Percentiles rank a stretch among this genome's conserved stretches.
phyloP scores from a whole-genome alignment of 2,888 invertebrate species.

The Orthosia incerta region DNA sequence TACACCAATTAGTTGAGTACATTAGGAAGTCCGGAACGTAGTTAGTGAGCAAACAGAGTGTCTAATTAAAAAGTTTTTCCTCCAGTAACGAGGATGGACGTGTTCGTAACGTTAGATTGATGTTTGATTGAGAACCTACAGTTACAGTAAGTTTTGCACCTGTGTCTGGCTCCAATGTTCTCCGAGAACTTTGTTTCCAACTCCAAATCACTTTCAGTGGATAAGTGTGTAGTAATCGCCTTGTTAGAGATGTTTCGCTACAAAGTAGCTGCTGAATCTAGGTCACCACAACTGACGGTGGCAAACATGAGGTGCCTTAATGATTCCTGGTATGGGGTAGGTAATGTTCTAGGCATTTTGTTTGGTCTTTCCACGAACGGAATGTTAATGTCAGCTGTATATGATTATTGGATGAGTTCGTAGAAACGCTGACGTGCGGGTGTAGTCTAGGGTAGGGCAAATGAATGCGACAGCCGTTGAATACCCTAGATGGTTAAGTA shows the following conservation, averaged over 20 bases:
- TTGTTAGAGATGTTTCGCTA: constrained; percentile 54
- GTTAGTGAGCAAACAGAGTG: constrained; percentile 66
- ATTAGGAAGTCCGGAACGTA: constrained; percentile 67
- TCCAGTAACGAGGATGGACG: constrained; percentile 67
- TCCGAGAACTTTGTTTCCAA: constrained; percentile 61
- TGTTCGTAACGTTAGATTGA: constrained; percentile 71
- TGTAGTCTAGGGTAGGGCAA: neutral
- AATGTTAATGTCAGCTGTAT: constrained; percentile 17
- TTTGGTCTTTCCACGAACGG: constrained; percentile 14
- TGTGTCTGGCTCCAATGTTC: constrained; percentile 55
- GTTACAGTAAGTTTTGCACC: constrained; percentile 62
- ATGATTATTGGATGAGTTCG: constrained; percentile 19
- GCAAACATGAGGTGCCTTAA: constrained; percentile 34
- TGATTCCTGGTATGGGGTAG: constrained; percentile 45
- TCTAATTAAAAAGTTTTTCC: constrained; percentile 75
- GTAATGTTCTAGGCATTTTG: constrained; percentile 17
- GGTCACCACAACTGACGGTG: constrained; percentile 38
- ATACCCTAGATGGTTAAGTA: neutral
- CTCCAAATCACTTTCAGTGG: constrained; percentile 61
- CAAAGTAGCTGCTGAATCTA: constrained; percentile 39
- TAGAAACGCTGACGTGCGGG: constrained; percentile 6
- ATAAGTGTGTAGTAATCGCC: constrained; percentile 61
- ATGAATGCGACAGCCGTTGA: neutral
- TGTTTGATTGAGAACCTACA: constrained; percentile 66
- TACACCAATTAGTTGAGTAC: constrained; percentile 67